These are phyloP conservation scores for Agrotis clavis DNA, from an alignment of 2,888 invertebrate genomes.

Conservation along the genomic window DNA sequence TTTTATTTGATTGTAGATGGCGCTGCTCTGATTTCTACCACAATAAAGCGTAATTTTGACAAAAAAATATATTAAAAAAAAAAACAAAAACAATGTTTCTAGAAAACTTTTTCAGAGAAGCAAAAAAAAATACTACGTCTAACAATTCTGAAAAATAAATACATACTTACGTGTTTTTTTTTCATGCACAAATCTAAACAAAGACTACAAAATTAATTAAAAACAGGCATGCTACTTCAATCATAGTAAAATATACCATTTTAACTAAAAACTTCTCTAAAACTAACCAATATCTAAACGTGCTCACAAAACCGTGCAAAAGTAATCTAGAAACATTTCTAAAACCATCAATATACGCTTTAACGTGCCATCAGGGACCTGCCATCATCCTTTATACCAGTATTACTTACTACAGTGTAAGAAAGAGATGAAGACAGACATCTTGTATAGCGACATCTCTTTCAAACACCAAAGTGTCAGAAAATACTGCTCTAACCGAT, in stretches of 20 bases:
- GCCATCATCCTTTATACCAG: background rate
- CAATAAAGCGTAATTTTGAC: slow-evolving; percentile 75
- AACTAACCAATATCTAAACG: slow-evolving; percentile 40
- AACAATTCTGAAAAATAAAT: background rate
- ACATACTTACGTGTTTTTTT: slow-evolving; percentile 51
- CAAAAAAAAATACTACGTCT: slow-evolving; percentile 1
- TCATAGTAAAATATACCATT: slow-evolving; percentile 19
- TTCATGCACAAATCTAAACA: slow-evolving; percentile 50
- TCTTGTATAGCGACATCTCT: background rate
- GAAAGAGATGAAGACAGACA: background rate
- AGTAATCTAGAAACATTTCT: slow-evolving; percentile 50
- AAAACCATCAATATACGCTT: slow-evolving; percentile 70
- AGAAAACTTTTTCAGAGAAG: slow-evolving; percentile 37
- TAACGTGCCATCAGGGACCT: slow-evolving; percentile 63
- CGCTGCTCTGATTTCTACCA: slow-evolving; percentile 65
- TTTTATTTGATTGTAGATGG: slow-evolving; percentile 67
- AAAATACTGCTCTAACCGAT: background rate
- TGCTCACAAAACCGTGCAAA: slow-evolving; percentile 63
- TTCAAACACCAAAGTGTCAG: background rate
- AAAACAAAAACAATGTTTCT: slow-evolving; percentile 30
- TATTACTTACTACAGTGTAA: background rate
- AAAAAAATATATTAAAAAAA: background rate
- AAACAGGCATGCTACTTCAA: slow-evolving; percentile 43
- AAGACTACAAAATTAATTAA: slow-evolving; percentile 16
- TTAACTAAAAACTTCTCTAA: slow-evolving; percentile 2